phyloP scores from a whole-genome alignment of 2,113 vertebrate genomes.

The Hucho hucho region DNA sequence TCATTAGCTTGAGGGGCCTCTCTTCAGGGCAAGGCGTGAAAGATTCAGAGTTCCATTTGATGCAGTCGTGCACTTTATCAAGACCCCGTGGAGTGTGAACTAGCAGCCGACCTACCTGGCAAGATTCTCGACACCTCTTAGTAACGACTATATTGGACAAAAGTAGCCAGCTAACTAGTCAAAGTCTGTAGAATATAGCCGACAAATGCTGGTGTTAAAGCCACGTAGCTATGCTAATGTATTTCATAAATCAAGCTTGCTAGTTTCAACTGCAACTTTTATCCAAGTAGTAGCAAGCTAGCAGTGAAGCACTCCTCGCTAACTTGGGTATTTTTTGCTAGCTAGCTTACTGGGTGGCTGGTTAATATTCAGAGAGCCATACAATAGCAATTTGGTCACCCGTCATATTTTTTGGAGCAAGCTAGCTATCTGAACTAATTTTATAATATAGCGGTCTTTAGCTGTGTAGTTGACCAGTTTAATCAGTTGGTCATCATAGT shows the following conservation, averaged over 20 bases:
- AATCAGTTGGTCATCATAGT: neutral
- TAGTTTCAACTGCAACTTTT: conserved; percentile 9
- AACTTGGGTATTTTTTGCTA: neutral
- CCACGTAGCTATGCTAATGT: neutral
- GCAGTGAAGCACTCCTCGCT: conserved; percentile 1
- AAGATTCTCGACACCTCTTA: neutral
- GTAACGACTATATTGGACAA: neutral
- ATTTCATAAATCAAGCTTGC: conserved; percentile 4
- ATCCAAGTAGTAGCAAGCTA: conserved; percentile 6
- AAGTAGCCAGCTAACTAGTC: neutral
- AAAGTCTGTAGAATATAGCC: neutral
- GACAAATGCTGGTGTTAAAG: neutral
- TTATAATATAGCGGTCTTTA: neutral
- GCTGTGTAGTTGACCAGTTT: neutral
- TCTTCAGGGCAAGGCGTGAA: conserved; percentile 4
- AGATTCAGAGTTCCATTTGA: neutral
- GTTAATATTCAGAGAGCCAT: neutral
- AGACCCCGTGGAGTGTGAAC: conserved; percentile 4
- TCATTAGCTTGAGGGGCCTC: neutral
- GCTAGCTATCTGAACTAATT: neutral
- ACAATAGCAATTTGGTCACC: neutral
- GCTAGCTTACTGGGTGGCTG: neutral
- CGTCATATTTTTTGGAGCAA: neutral
- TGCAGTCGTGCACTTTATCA: neutral
- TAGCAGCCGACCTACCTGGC: conserved; percentile 4